Percentiles rank a stretch among this genome's conserved stretches.
Conservation (phyloP, 1,140 invertebrate genomes). For the Drosophila equinoxialis region DNA sequence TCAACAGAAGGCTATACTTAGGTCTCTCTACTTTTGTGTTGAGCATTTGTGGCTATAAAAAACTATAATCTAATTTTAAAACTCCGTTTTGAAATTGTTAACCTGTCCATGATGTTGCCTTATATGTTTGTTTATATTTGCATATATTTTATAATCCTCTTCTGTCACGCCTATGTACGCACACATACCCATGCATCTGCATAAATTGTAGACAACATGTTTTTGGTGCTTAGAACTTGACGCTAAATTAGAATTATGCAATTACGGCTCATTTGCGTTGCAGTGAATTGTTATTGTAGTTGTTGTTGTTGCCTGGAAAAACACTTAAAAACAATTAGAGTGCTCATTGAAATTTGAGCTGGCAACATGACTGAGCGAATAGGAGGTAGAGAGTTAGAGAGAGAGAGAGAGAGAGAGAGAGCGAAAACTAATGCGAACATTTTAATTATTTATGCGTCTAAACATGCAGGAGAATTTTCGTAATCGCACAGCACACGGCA, state of each 20-base stretch:
- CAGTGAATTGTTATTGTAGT: constrained; percentile 28
- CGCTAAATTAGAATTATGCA: constrained; percentile 80
- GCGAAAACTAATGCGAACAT: constrained; percentile 61
- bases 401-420: no score
- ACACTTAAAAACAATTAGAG: constrained; percentile 82
- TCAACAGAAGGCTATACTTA: no score
- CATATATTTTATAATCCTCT: not conserved
- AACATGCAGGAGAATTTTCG: constrained; percentile 68
- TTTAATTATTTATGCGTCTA: constrained; percentile 71
- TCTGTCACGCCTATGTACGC: not conserved
- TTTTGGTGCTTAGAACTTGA: constrained; percentile 71
- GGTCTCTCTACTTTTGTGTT: no score
- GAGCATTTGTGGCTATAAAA: no score
- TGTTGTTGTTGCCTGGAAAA: constrained; percentile 49
- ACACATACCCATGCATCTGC: constrained; percentile 35
- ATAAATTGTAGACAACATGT: constrained; percentile 67
- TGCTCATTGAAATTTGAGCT: constrained; percentile 75
- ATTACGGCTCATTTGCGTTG: constrained; percentile 77
- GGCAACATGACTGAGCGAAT: constrained; percentile 43
- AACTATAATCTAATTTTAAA: no score
- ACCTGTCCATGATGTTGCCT: no score
- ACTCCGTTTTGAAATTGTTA: no score
- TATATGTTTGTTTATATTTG: no score
- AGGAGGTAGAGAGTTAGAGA: not conserved
- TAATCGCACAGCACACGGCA: constrained; percentile 42